Conservation (phyloP, 2,113 vertebrate genomes). For the Cebus imitator region DNA sequence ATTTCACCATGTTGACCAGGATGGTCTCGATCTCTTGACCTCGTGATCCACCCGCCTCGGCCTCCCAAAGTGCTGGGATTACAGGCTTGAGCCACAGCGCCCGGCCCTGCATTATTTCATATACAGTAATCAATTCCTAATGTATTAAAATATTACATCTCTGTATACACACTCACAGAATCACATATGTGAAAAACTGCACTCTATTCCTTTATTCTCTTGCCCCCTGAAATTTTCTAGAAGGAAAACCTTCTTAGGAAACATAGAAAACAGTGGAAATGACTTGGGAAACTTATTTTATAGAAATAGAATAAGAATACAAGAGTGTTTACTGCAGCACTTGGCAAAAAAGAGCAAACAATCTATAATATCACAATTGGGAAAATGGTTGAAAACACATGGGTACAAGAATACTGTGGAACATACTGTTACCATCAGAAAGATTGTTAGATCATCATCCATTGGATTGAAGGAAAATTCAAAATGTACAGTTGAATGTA, state of each 20-base stretch:
- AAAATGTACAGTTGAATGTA: slow-evolving; percentile 21
- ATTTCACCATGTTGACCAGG: no score
- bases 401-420: not conserved
- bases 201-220: not conserved
- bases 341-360: not conserved
- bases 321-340: slow-evolving; percentile 7
- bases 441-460: not conserved
- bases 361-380: not conserved
- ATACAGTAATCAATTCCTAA: not conserved
- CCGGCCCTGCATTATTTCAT: not conserved
- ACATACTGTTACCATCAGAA: not conserved
- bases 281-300: not conserved
- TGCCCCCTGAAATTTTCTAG: not conserved
- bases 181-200: not conserved
- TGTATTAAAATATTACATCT: not conserved
- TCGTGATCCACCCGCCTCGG: no score
- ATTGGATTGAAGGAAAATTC: not conserved
- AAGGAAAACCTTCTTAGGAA: not conserved
- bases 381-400: not conserved
- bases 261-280: not conserved
- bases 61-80: no score
- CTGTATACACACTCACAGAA: not conserved
- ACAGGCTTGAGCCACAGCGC: no score
- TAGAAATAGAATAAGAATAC: slow-evolving; percentile 15
- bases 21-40: no score